phyloP scores from a whole-genome alignment of 2,113 vertebrate species.

The Calidris pugnax region DNA sequence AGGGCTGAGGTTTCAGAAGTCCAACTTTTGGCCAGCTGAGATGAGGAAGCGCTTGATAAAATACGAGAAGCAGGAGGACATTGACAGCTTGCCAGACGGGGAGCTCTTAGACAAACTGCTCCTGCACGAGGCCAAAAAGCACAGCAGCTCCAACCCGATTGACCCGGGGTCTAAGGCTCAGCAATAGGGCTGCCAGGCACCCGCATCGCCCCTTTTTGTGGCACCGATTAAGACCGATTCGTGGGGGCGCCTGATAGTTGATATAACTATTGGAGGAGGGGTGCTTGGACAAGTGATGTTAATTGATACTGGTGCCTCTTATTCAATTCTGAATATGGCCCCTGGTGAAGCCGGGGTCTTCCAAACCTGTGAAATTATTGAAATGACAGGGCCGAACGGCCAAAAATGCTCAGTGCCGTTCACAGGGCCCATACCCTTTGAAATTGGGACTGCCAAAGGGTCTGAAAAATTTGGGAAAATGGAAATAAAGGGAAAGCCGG shows the following conservation, averaged over 20 bases:
- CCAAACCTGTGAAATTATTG: constrained; percentile 52
- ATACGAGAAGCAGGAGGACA: constrained; percentile 60
- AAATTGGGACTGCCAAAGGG: constrained; percentile 60
- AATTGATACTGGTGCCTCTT: constrained; percentile 64
- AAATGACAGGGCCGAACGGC: background rate
- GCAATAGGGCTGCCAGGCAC: constrained; percentile 73
- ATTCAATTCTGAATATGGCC: constrained; percentile 36
- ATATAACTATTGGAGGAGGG: constrained; percentile 64
- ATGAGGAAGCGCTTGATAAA: constrained; percentile 63
- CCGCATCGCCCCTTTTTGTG: constrained; percentile 63
- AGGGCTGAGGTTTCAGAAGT: constrained; percentile 51
- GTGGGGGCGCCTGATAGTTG: constrained; percentile 66
- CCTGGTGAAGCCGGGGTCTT: constrained; percentile 19
- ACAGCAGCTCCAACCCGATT: constrained; percentile 45
- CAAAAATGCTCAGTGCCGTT: constrained; percentile 36
- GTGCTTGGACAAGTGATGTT: constrained; percentile 72
- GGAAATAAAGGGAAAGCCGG: constrained; percentile 33
- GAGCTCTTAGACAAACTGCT: constrained; percentile 59
- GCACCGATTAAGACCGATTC: constrained; percentile 67
- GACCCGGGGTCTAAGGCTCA: constrained; percentile 59
- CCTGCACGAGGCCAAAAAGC: constrained; percentile 44
- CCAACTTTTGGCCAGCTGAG: constrained; percentile 45
- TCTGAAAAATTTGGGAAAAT: constrained; percentile 63
- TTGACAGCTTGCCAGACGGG: background rate
- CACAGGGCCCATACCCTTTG: constrained; percentile 36